Evolutionary conservation across 2,888 invertebrate genomes (phyloP).

Genomic region (Standfussiana lucernea): DNA sequence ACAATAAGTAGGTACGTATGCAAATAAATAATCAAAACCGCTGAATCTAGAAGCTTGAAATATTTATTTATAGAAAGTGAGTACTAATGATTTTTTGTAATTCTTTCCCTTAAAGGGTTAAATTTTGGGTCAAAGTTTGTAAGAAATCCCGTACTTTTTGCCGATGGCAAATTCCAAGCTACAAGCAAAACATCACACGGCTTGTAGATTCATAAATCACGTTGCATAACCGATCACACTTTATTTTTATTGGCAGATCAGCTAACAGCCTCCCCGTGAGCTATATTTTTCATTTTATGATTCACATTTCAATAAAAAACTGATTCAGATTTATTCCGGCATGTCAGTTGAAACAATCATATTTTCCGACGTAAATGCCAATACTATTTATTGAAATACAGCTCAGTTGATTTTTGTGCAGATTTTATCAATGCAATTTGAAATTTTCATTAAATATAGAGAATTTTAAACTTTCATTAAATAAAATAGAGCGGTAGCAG

Average conservation of each 20-base stretch:
- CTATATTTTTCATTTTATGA: constrained; percentile 32
- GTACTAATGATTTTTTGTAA: background rate
- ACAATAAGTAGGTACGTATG: too few species aligned
- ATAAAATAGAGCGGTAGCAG: too few species aligned
- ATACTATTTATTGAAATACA: constrained; percentile 2
- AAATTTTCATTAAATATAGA: background rate
- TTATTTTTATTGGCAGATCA: constrained; percentile 23
- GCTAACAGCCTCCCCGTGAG: constrained; percentile 3
- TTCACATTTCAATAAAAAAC: constrained; percentile 34
- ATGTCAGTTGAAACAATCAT: constrained; percentile 21
- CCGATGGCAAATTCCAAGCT: background rate
- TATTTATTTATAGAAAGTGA: background rate
- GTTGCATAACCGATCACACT: constrained; percentile 9
- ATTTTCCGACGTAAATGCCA: constrained; percentile 9
- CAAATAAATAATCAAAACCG: too few species aligned
- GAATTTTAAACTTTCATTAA: too few species aligned
- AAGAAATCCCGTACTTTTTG: background rate
- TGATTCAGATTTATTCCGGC: constrained; percentile 29
- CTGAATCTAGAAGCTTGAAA: background rate
- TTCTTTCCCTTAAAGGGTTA: background rate
- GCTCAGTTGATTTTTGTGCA: constrained; percentile 8
- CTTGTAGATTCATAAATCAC: constrained; percentile 1
- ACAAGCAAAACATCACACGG: background rate
- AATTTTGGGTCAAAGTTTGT: background rate
- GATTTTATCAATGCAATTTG: constrained; percentile 16